phyloP scores from a whole-genome alignment of 92 coral and sea anemone species.

The Umimayanthus kanabou region DNA sequence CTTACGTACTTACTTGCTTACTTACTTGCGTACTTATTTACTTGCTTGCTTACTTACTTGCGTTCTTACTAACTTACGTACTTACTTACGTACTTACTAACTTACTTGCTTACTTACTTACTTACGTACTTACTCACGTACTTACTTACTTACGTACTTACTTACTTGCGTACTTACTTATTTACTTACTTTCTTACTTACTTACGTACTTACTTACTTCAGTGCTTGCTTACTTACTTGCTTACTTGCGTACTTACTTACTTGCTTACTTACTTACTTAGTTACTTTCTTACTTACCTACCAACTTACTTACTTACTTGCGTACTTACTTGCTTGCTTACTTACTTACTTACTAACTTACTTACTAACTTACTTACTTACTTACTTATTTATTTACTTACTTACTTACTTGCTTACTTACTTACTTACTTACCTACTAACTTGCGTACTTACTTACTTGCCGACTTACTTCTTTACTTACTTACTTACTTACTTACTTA shows the following conservation, averaged over 20 bases:
- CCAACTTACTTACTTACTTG: not conserved
- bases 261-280: not conserved
- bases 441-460: no score
- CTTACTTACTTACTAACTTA: not conserved
- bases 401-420: not conserved
- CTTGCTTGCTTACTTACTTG: no score
- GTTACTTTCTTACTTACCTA: not conserved
- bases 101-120: not conserved
- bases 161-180: not conserved
- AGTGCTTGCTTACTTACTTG: not conserved
- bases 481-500: no score
- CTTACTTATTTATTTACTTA: not conserved
- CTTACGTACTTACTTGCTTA: not conserved
- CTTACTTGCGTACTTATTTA: not conserved
- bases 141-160: not conserved
- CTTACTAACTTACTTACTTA: not conserved
- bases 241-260: not conserved
- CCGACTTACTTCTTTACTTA: no score
- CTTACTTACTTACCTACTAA: no score
- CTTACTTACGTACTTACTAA: no score
- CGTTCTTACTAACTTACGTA: no score
- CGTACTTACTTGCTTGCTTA: not conserved
- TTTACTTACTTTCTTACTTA: not conserved
- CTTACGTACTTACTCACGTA: not conserved
- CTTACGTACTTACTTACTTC: not conserved